Evolutionary conservation across 2,888 invertebrate species (phyloP).

Genomic region (Gonocerus acuteangulatus): DNA sequence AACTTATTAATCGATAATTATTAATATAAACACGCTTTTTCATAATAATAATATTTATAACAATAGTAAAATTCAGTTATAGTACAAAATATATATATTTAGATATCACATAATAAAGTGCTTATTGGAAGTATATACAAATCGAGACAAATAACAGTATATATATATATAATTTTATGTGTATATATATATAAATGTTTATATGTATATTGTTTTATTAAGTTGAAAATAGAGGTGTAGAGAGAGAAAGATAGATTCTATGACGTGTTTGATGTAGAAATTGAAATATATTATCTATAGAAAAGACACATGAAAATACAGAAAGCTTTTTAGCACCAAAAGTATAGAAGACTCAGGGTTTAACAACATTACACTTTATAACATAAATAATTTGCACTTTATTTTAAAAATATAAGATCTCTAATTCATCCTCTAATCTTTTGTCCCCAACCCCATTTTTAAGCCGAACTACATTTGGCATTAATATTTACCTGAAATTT

Average conservation of each 20-base stretch:
- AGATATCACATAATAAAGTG: conserved; percentile 28
- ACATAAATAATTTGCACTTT: not conserved
- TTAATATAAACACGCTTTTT: conserved; percentile 26
- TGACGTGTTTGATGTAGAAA: conserved; percentile 5
- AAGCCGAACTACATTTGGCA: too few species aligned
- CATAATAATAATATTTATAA: conserved; percentile 25
- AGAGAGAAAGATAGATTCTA: conserved; percentile 9
- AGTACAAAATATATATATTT: conserved; percentile 26
- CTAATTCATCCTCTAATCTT: not conserved
- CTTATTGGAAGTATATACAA: conserved; percentile 25
- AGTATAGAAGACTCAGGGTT: conserved; percentile 1
- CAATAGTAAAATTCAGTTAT: conserved; percentile 26
- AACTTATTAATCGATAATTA: conserved; percentile 22
- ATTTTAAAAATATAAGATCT: not conserved
- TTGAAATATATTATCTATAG: not conserved
- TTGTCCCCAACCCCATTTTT: too few species aligned
- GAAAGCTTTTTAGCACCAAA: conserved; percentile 17
- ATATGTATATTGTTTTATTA: conserved; percentile 11
- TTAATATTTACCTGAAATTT: too few species aligned
- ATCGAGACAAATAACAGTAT: conserved; percentile 27
- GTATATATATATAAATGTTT: conserved; percentile 14
- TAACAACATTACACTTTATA: not conserved
- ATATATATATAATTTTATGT: conserved; percentile 21
- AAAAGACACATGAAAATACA: conserved; percentile 6
- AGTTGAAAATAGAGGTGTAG: conserved; percentile 11